Evolutionary conservation across 1,140 invertebrate species (phyloP).

Genomic region (Lordiphosa stackelbergi): DNA sequence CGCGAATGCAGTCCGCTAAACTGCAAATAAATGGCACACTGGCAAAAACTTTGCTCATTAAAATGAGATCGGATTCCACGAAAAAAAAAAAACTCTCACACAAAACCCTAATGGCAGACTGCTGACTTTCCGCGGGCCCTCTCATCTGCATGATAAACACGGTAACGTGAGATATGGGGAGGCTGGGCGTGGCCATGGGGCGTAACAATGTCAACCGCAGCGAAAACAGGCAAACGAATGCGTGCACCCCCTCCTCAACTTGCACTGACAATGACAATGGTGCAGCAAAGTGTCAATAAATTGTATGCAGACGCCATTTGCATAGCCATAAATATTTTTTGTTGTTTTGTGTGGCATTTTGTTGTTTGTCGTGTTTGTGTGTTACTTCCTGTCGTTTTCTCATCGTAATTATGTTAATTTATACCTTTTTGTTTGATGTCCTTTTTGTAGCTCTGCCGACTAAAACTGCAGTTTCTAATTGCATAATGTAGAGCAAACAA

Average conservation of each 20-base stretch:
- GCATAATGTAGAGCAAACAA: conserved; percentile 9
- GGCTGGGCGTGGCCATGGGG: conserved; percentile 36
- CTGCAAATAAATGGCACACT: conserved; percentile 54
- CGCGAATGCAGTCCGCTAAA: conserved; percentile 45
- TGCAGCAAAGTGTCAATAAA: conserved; percentile 71
- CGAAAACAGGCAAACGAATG: conserved; percentile 49
- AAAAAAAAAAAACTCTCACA: conserved; percentile 9
- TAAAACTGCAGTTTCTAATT: conserved; percentile 54
- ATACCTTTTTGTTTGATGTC: conserved; percentile 41
- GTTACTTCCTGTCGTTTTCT: conserved; percentile 10
- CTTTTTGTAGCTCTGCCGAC: conserved; percentile 4
- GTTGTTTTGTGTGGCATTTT: conserved; percentile 19
- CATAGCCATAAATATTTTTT: conserved; percentile 68
- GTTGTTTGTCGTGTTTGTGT: conserved; percentile 20
- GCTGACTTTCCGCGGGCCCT: too few species aligned
- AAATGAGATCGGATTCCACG: conserved; percentile 45
- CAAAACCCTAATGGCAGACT: conserved; percentile 2
- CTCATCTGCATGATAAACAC: conserved; percentile 2
- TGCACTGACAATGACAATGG: conserved; percentile 51
- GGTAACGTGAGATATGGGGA: too few species aligned
- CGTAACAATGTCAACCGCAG: conserved; percentile 66
- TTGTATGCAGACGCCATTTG: conserved; percentile 72
- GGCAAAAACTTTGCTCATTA: conserved; percentile 65
- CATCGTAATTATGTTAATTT: conserved; percentile 65
- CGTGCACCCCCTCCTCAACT: not conserved